Conservation (phyloP, 2,888 invertebrate genomes). For the Acleris laterana region DNA sequence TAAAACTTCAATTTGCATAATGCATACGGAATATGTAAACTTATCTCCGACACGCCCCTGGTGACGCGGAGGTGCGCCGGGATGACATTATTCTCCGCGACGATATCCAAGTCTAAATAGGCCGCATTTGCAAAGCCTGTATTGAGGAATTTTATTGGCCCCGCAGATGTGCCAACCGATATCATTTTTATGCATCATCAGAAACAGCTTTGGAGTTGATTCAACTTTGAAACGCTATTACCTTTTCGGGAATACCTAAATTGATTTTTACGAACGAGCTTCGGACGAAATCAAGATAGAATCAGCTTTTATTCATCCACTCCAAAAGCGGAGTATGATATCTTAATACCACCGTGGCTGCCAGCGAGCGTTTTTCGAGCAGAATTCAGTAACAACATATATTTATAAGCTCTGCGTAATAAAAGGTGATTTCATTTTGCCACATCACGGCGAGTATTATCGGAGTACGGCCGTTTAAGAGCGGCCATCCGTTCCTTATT, state of each 20-base stretch:
- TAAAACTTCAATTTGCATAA: slow-evolving; percentile 83
- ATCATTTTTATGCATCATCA: slow-evolving; percentile 50
- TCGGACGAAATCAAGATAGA: slow-evolving; percentile 33
- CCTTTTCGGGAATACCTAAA: slow-evolving; percentile 35
- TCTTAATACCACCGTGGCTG: slow-evolving; percentile 45
- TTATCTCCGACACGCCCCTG: slow-evolving; percentile 81
- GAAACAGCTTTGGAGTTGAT: slow-evolving; percentile 43
- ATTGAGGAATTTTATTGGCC: slow-evolving; percentile 61
- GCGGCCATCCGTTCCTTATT: slow-evolving; percentile 76
- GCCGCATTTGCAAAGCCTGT: slow-evolving; percentile 73
- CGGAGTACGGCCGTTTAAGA: slow-evolving; percentile 69
- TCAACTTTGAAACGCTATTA: slow-evolving; percentile 46
- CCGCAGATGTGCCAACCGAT: slow-evolving; percentile 51
- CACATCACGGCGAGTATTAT: slow-evolving; percentile 65
- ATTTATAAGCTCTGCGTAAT: slow-evolving; percentile 53
- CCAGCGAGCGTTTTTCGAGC: slow-evolving; percentile 45
- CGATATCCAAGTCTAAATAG: slow-evolving; percentile 79
- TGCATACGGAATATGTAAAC: slow-evolving; percentile 83
- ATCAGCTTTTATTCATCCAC: slow-evolving; percentile 35
- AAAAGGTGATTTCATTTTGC: slow-evolving; percentile 68
- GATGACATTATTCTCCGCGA: slow-evolving; percentile 80
- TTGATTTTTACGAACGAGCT: slow-evolving; percentile 35
- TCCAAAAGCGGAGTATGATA: slow-evolving; percentile 26
- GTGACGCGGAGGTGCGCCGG: slow-evolving; percentile 80
- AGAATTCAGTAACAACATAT: slow-evolving; percentile 51